A percentile compares a stretch with the other conserved stretches of the same genome.
Evolutionary conservation across 2,888 invertebrate species (phyloP).

Genomic region (Clostera curtula): DNA sequence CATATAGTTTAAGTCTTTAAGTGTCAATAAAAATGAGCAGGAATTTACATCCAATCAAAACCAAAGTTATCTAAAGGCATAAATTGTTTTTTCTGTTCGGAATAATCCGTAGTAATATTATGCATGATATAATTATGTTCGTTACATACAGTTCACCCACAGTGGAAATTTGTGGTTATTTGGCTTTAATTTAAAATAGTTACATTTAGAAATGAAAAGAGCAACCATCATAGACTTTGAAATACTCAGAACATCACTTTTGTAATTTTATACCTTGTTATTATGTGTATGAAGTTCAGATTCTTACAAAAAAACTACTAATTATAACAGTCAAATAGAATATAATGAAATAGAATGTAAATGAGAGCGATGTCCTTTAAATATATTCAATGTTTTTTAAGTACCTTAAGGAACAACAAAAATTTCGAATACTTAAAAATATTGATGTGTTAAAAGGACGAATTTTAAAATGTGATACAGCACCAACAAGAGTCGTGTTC

Average conservation of each 20-base stretch:
- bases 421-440: conserved; percentile 5
- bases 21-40: conserved; percentile 7
- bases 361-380: no score
- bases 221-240: conserved; percentile 11
- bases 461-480: conserved; percentile 17
- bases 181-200: conserved; percentile 18
- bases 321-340: not conserved
- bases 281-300: not conserved
- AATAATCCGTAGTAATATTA: no score
- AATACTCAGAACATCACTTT: conserved; percentile 24
- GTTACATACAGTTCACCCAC: conserved; percentile 13
- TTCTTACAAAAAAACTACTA: not conserved
- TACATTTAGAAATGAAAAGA: conserved; percentile 9
- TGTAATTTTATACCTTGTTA: conserved; percentile 5
- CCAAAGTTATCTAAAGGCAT: no score
- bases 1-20: conserved; percentile 23
- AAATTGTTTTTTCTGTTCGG: no score
- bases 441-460: conserved; percentile 5
- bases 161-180: conserved; percentile 14
- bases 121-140: no score
- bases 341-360: not conserved
- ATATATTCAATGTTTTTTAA: no score
- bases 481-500: conserved; percentile 24
- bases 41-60: conserved; percentile 13
- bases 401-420: no score